phyloP scores from a whole-genome alignment of 2,888 invertebrate species.

The Poecilobothrus nobilitatus region DNA sequence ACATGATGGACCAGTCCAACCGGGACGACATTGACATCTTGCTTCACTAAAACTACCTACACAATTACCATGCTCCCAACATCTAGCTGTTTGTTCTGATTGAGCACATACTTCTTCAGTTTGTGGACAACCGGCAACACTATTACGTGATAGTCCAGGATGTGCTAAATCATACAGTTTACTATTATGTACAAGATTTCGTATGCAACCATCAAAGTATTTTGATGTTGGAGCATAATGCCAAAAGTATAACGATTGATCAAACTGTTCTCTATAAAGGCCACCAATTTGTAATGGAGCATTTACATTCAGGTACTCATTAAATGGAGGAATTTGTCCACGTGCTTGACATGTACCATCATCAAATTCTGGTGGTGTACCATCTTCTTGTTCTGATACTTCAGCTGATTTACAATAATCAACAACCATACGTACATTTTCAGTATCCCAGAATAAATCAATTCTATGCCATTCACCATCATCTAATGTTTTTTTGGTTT shows the following conservation, averaged over 20 bases:
- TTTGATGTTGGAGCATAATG: constrained; percentile 82
- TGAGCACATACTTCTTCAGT: constrained; percentile 87
- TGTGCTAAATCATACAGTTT: constrained; percentile 91
- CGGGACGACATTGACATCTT: constrained; percentile 88
- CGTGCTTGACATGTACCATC: constrained; percentile 82
- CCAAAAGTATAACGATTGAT: constrained; percentile 82
- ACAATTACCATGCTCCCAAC: constrained; percentile 92
- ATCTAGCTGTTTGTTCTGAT: constrained; percentile 74
- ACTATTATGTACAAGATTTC: constrained; percentile 92
- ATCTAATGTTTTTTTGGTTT: constrained; percentile 76
- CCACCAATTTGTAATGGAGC: constrained; percentile 93
- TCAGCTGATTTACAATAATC: constrained; percentile 88
- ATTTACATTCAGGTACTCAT: constrained; percentile 92
- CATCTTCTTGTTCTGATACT: constrained; percentile 82
- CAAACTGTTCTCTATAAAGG: constrained; percentile 79
- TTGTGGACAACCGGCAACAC: constrained; percentile 83
- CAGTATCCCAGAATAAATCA: constrained; percentile 92
- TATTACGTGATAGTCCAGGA: constrained; percentile 79
- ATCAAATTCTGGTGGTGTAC: constrained; percentile 80
- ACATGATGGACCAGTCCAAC: constrained; percentile 88
- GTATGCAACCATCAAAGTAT: constrained; percentile 92
- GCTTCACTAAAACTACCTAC: constrained; percentile 83
- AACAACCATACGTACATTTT: constrained; percentile 84
- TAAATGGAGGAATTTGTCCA: constrained; percentile 86
- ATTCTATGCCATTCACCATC: constrained; percentile 98